These are phyloP conservation scores for Tridacna crocea DNA, from an alignment of 2,888 invertebrate species.

Conservation along the genomic window DNA sequence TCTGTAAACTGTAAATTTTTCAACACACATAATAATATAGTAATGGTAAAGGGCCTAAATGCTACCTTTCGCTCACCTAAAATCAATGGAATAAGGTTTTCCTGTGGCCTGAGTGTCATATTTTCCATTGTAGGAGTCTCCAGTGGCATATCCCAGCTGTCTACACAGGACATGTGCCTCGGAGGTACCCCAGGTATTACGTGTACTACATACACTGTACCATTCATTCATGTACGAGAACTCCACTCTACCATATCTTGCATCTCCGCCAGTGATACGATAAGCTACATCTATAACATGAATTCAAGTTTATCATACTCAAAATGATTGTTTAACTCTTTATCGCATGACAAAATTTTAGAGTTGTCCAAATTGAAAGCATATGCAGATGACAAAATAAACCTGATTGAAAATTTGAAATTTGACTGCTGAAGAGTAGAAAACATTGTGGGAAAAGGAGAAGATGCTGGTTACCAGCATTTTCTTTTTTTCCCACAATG, in stretches of 20 bases:
- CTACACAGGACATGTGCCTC: conserved; percentile 87
- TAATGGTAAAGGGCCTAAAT: too few relatives aligned
- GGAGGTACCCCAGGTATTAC: conserved; percentile 88
- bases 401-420: too few relatives aligned
- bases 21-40: too few relatives aligned
- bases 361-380: too few relatives aligned
- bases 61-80: conserved; percentile 43
- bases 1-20: too few relatives aligned
- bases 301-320: background rate
- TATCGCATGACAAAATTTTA: too few relatives aligned
- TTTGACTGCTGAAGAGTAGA: too few relatives aligned
- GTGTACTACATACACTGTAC: conserved; percentile 89
- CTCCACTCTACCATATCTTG: conserved; percentile 85
- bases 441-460: background rate
- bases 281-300: conserved; percentile 64
- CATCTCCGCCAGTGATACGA: conserved; percentile 67
- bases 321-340: too few relatives aligned
- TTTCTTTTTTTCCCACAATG: background rate
- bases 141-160: conserved; percentile 72
- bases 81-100: conserved; percentile 74
- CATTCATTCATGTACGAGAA: conserved; percentile 89
- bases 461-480: background rate
- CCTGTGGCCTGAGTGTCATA: conserved; percentile 64
- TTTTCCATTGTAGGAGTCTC: conserved; percentile 64
- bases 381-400: too few relatives aligned